Base-by-base conservation (phyloP, 2,797 vertebrate genomes). In the Acomys russatus region DNA sequence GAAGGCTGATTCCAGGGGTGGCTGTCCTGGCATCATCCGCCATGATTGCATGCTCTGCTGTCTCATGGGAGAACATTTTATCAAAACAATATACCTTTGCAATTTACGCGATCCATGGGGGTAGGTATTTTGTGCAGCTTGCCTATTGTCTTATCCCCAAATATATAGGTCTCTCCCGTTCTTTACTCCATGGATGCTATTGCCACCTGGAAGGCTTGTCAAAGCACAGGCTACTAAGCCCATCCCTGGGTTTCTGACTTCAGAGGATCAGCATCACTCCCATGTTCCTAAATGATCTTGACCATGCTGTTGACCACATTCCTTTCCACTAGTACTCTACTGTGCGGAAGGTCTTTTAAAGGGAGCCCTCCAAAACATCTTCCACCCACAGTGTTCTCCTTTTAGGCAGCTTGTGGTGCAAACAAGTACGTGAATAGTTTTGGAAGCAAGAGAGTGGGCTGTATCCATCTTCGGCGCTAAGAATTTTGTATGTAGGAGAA, bases 401-500 rank as follows among this genome's bases (percentile, higher is more conserved):
- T n/a, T 35, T 56, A n/a, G 20, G 54, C 17, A 22, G 59, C 44
- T 92, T 64, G 33, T 66, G 33, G 74, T 66, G 12, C 28, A 51
- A 70, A 51, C 38, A 78, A 85, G 5, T 76, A 66, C 10, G 49
- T 1, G 17, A 33, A 59, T 9, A 12, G 23, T 49, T 91, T 78
- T 9, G 7, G 56, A 92, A 77, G 80, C 22, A 18, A 7, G 22
- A 70, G 12, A 90, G 74, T 9, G 54, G 17, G 71, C 66, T 11
- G 7, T 0, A 15, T 35, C 86, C 70, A 71, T 54, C 82, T 92
- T 93, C 59, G 38, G 59, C 70, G n/a, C 92, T 54, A 51, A 84
- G 73, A 90, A 56, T 87, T 95, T 90, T 38, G 25, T n/a, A 64
- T 23, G 11, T 35, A 30, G 92, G 44, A 63, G 90, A 96, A 93